Conservation (phyloP, 1,140 invertebrate genomes). For the Hylaeus anthracinus region DNA sequence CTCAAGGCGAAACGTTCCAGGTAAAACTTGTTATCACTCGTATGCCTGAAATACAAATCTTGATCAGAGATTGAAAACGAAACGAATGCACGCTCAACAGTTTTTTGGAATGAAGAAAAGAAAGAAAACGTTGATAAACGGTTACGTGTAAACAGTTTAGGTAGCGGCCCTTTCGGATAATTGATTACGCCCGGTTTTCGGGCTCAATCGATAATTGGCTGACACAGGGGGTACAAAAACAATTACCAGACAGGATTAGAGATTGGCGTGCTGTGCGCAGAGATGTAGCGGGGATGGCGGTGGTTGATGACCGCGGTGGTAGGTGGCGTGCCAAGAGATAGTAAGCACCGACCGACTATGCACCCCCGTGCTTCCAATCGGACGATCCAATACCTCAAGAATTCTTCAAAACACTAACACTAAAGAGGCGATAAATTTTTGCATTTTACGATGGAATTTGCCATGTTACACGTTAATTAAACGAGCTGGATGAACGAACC, state of each 20-base stretch:
- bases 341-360: slow-evolving; percentile 52
- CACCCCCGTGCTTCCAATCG: slow-evolving; percentile 37
- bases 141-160: not conserved
- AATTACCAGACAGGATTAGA: slow-evolving; percentile 63
- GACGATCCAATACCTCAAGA: slow-evolving; percentile 12
- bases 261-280: slow-evolving; percentile 38
- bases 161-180: slow-evolving; percentile 43
- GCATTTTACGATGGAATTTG: not conserved
- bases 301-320: slow-evolving; percentile 43
- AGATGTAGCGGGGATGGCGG: slow-evolving; percentile 35
- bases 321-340: slow-evolving; percentile 59
- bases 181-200: slow-evolving; percentile 52
- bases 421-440: not conserved
- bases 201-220: slow-evolving; percentile 62
- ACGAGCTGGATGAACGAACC: not conserved
- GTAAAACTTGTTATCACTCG: not conserved
- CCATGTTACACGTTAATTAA: not conserved
- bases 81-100: not conserved
- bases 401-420: slow-evolving; percentile 4
- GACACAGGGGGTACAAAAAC: slow-evolving; percentile 65
- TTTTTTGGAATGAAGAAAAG: too few relatives aligned
- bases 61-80: not conserved
- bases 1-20: not conserved
- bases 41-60: not conserved
- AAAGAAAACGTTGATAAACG: not conserved